Conservation (phyloP, 2,113 vertebrate genomes). For the Ploceus nigricollis region DNA sequence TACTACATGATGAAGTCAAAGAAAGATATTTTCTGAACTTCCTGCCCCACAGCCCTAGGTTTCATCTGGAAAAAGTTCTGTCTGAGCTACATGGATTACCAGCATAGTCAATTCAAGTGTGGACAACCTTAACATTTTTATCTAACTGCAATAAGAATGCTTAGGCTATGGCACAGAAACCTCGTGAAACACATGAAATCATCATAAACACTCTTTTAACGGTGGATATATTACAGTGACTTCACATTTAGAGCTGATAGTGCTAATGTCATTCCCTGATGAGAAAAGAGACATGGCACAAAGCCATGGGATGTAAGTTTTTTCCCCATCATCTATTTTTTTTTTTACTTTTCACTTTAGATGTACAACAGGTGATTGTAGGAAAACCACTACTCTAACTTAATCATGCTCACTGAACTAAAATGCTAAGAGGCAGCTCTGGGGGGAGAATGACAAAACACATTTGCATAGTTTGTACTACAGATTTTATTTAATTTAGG, state of each 20-base stretch:
- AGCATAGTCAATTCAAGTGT: not conserved
- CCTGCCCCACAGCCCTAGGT: not conserved
- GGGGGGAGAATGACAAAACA: constrained; percentile 38
- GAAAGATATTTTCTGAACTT: not conserved
- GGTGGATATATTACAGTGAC: not conserved
- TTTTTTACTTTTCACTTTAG: not conserved
- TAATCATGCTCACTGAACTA: constrained; percentile 2
- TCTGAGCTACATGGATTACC: not conserved
- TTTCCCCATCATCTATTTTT: not conserved
- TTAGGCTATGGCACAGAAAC: not conserved
- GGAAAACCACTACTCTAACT: constrained; percentile 4
- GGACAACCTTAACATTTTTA: not conserved
- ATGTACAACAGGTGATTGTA: not conserved
- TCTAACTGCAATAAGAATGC: not conserved
- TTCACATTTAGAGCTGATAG: not conserved
- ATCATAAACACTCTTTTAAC: not conserved
- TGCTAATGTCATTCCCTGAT: not conserved
- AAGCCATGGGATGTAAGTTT: not conserved
- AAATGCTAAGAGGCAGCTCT: constrained; percentile 41
- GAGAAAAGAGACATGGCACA: not conserved
- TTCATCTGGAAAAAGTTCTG: not conserved
- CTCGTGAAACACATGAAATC: not conserved
- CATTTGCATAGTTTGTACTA: constrained; percentile 33
- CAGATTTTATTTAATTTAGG: constrained; percentile 54
- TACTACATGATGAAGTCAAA: not conserved